phyloP scores from a whole-genome alignment of 2,797 vertebrate genomes.

The Yasuhikotakia modesta region DNA sequence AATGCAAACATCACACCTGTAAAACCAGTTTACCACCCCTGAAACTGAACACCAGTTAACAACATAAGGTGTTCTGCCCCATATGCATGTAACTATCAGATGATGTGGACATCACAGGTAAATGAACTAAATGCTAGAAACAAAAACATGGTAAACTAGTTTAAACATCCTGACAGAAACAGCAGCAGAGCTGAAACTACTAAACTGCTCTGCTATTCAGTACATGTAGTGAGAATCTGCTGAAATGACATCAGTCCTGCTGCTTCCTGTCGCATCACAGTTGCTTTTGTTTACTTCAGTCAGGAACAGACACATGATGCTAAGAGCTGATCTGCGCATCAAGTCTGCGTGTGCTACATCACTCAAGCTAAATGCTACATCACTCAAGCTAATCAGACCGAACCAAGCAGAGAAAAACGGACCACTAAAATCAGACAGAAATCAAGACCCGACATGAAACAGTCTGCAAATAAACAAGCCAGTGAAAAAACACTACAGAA shows the following conservation, averaged over 20 bases:
- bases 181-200: background rate
- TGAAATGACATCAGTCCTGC: background rate
- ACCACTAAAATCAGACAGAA: too few relatives aligned
- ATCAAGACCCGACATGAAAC: too few relatives aligned
- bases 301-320: background rate
- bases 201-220: background rate
- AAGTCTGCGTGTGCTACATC: background rate
- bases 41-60: background rate
- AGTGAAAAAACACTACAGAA: background rate
- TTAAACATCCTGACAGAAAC: background rate
- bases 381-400: too few relatives aligned
- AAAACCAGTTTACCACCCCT: constrained; percentile 3
- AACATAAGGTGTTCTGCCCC: background rate
- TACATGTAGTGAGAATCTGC: background rate
- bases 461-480: background rate
- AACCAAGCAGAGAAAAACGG: too few relatives aligned
- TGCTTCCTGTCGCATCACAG: background rate
- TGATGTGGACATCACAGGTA: background rate
- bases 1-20: background rate
- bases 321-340: background rate
- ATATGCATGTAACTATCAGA: background rate
- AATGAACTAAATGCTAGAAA: constrained; percentile 13
- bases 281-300: constrained; percentile 5
- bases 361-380: background rate
- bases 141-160: background rate